Evolutionary conservation across 2,113 vertebrate species (phyloP), one percentile per base, ranked within the genome.

Genomic region (Chrysochloris asiatica): DNA sequence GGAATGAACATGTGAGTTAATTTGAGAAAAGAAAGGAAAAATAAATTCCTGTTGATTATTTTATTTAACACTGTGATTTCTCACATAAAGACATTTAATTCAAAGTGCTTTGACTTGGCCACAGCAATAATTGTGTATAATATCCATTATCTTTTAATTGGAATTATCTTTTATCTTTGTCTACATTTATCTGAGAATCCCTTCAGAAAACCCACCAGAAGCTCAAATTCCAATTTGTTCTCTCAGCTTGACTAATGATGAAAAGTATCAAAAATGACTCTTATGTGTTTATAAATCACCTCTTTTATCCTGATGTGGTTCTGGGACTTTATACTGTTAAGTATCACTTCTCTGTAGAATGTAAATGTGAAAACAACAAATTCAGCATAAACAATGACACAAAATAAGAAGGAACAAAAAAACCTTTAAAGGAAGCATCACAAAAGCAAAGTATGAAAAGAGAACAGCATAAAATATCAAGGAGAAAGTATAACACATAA

Each of bases 161-260:
- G 95, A 96, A 97, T 81, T 92, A 67, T 95, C 86, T 97, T 97
- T 97, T 96, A 97, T 94, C 69, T 94, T 96, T 92, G 63, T 67
- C 93, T 96, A 95, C 79, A 92, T 96, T 96, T 97, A 94, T 96
- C 87, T 96, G 61, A 94, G 89, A 61, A 97, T 95, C 94, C 95
- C 76, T 87, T 96, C 95, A 96, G 78, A 93, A 97, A 97, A 90
- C 56, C 22, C 95, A 96, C 69, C 89, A 90, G 92, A 97, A 96
- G 45, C 90, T 95, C 93, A 97, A 95, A 83, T 91, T 97, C 94
- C 92, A 97, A 96, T 97, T 97, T 97, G 96, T 97, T 97, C 92
- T 96, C 95, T 96, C 96, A 97, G 96, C 96, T 97, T 97, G 96
- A 97, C 96, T 97, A 97, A 97, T 96, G 97, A 95, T 96, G 94